phyloP scores from a whole-genome alignment of 2,113 vertebrate species.

The Panthera leo region DNA sequence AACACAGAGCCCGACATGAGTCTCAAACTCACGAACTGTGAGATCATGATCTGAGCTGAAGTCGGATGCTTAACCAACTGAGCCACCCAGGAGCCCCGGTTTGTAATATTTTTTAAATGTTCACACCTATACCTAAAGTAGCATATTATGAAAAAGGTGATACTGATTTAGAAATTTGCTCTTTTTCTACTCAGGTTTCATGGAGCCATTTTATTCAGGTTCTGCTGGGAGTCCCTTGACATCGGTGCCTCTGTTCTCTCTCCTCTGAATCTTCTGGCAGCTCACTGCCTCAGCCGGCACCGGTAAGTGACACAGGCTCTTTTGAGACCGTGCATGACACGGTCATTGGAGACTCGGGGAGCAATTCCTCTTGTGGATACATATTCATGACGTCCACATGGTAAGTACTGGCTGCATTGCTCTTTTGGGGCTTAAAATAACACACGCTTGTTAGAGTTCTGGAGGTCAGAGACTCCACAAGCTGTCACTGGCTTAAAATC shows the following conservation, averaged over 20 bases:
- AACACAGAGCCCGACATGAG: too few species aligned
- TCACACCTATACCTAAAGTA: background rate
- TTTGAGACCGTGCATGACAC: background rate
- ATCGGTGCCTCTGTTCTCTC: background rate
- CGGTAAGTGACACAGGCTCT: background rate
- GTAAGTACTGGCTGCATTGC: background rate
- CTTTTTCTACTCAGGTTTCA: background rate
- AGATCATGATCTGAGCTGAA: background rate
- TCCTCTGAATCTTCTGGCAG: rapidly evolving
- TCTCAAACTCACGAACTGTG: background rate
- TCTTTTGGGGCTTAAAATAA: background rate
- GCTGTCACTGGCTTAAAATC: background rate
- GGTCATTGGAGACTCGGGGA: background rate
- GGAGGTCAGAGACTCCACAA: background rate
- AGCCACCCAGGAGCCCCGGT: background rate
- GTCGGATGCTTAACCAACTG: background rate
- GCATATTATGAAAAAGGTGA: background rate
- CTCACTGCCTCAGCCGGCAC: background rate
- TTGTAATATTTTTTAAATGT: background rate
- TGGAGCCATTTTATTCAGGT: background rate
- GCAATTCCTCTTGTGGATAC: background rate
- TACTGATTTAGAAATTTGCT: background rate
- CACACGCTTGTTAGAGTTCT: background rate
- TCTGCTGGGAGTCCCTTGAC: background rate
- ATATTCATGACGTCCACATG: background rate